Percentiles rank a stretch among this genome's conserved stretches.
Evolutionary conservation across 1,140 invertebrate species (phyloP).

Genomic region (Drosophila orena): DNA sequence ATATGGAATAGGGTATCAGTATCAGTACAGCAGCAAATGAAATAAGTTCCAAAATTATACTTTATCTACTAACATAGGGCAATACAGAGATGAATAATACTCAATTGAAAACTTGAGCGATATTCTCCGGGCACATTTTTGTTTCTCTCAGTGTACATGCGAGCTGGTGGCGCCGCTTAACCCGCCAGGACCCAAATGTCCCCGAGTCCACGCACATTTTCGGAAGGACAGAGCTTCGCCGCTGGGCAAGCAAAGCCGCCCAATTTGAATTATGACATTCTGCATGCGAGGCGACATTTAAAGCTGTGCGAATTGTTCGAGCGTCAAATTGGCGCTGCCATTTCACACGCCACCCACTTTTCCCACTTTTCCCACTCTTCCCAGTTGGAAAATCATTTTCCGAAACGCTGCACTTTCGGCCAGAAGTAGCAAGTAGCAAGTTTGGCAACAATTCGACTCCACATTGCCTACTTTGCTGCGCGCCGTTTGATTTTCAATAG

Average conservation of each 20-base stretch:
- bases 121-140: too few species aligned
- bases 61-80: too few species aligned
- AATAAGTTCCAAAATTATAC: too few species aligned
- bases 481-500: slow-evolving; percentile 76
- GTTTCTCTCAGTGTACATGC: background rate
- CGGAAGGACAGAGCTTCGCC: slow-evolving; percentile 3
- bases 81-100: too few species aligned
- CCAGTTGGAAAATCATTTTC: slow-evolving; percentile 52
- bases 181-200: slow-evolving; percentile 3
- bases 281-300: slow-evolving; percentile 78
- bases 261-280: slow-evolving; percentile 80
- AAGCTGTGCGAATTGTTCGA: slow-evolving; percentile 81
- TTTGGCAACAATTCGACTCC: slow-evolving; percentile 30
- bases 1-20: too few species aligned
- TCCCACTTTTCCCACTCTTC: background rate
- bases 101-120: too few species aligned
- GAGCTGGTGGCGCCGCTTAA: slow-evolving; percentile 9
- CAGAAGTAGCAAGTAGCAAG: slow-evolving; percentile 20
- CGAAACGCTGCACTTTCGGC: slow-evolving; percentile 51
- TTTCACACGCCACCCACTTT: slow-evolving; percentile 9
- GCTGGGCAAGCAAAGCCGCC: slow-evolving; percentile 7
- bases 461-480: slow-evolving; percentile 74
- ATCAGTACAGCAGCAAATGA: too few species aligned
- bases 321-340: slow-evolving; percentile 79
- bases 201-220: background rate